Evolutionary conservation across 2,113 vertebrate species (phyloP).

Genomic region (Ptyas mucosa): DNA sequence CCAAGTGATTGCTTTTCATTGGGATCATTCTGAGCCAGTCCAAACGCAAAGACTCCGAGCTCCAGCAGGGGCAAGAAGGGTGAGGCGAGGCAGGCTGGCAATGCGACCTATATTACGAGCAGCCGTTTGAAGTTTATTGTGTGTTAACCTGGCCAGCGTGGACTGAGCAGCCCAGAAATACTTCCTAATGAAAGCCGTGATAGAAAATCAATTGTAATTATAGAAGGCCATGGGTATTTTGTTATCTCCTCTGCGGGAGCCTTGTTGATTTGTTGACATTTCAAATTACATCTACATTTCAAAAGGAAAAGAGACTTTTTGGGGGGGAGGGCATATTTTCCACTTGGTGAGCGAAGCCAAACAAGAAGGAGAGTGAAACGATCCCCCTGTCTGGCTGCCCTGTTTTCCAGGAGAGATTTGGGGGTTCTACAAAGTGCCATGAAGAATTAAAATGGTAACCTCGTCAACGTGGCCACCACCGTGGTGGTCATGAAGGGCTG

Average conservation of each 20-base stretch:
- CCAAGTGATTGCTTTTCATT: neutral
- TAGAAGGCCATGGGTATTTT: slow-evolving; percentile 3
- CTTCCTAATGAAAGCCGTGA: slow-evolving; percentile 19
- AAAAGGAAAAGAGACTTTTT: neutral
- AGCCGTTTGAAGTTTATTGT: neutral
- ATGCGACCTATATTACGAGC: too few relatives aligned
- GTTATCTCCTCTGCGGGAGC: slow-evolving; percentile 2
- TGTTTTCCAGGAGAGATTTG: neutral
- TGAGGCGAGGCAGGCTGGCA: neutral
- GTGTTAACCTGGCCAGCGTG: neutral
- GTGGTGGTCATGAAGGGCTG: neutral
- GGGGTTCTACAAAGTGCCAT: neutral
- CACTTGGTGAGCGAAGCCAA: neutral
- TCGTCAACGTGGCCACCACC: neutral
- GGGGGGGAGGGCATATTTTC: neutral
- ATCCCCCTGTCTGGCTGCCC: neutral
- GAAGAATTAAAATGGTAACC: neutral
- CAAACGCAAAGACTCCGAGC: neutral
- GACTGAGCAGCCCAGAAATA: neutral
- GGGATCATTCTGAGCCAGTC: neutral
- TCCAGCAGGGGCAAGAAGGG: neutral
- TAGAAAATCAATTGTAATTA: slow-evolving; percentile 33
- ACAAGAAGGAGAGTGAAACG: neutral
- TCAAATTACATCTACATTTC: slow-evolving; percentile 26
- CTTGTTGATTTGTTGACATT: slow-evolving; percentile 2